These are phyloP conservation scores for Rhopilema esculentum DNA, from an alignment of 30 jellyfish, hydroid and myxozoan species.

Conservation along the genomic window DNA sequence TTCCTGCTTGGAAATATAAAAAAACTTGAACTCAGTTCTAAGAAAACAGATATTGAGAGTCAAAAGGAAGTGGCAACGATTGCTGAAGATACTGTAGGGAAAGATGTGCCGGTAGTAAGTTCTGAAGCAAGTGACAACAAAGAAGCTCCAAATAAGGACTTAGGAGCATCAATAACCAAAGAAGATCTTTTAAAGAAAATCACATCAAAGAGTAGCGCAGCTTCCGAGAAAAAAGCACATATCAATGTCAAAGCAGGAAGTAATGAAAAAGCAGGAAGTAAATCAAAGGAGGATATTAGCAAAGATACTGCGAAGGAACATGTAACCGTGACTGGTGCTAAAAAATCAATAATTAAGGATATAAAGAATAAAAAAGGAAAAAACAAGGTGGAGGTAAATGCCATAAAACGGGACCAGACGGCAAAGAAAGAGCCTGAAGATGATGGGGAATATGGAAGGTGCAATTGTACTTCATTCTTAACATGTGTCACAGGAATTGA, in stretches of 20 bases:
- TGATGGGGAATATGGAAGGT: conserved; percentile 43
- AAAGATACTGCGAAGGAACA: neutral
- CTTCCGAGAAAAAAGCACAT: conserved; percentile 6
- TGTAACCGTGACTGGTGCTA: neutral
- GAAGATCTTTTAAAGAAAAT: neutral
- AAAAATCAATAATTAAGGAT: neutral
- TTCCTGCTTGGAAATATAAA: conserved; percentile 25
- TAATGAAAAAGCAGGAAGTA: neutral
- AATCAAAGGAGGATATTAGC: neutral
- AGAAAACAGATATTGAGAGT: conserved; percentile 56
- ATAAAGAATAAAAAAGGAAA: neutral
- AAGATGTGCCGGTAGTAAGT: neutral
- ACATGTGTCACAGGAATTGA: too few species aligned
- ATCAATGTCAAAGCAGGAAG: neutral
- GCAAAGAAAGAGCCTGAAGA: conserved; percentile 2
- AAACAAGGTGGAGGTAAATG: neutral
- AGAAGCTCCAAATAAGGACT: neutral
- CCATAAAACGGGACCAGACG: conserved; percentile 24
- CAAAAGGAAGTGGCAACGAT: conserved; percentile 37
- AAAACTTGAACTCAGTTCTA: neutral
- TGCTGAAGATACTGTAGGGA: conserved; percentile 15
- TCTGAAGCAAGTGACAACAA: neutral
- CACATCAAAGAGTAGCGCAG: neutral
- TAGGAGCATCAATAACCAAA: neutral
- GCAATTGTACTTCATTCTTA: neutral